phyloP scores from a whole-genome alignment of 1,140 invertebrate genomes.

The Geopemphigus sp. region DNA sequence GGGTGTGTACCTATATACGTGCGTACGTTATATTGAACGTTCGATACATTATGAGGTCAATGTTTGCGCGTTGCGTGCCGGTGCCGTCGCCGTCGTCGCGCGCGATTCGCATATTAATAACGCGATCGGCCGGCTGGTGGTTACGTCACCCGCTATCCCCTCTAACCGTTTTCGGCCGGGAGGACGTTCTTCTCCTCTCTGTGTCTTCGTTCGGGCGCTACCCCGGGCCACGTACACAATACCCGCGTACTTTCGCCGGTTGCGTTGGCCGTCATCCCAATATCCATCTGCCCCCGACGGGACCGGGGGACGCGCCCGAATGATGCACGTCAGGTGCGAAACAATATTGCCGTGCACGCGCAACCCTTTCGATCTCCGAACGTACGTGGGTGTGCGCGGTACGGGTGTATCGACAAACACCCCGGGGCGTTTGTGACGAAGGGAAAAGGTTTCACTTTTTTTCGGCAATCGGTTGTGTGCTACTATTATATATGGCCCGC shows the following conservation, averaged over 20 bases:
- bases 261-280: slow-evolving; percentile 3
- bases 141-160: slow-evolving; percentile 34
- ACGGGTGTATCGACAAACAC: neutral
- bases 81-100: slow-evolving; percentile 1
- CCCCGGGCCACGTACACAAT: neutral
- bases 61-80: slow-evolving; percentile 38
- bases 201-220: too few species aligned
- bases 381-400: neutral
- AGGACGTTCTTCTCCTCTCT: neutral
- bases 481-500: too few species aligned
- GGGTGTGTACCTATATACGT: neutral
- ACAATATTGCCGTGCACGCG: neutral
- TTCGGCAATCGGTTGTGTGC: too few species aligned
- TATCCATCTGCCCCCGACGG: slow-evolving; percentile 7
- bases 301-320: neutral
- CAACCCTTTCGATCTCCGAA: slow-evolving; percentile 9
- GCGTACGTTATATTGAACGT: too few species aligned
- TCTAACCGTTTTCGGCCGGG: neutral
- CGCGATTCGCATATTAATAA: neutral
- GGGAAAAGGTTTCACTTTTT: slow-evolving; percentile 15
- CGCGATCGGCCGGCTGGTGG: slow-evolving; percentile 6
- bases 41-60: neutral
- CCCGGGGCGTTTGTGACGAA: neutral
- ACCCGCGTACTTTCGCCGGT: neutral
- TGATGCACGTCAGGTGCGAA: slow-evolving; percentile 27